Conservation (phyloP, 2,888 invertebrate genomes). For the Leucophenga maculata region DNA sequence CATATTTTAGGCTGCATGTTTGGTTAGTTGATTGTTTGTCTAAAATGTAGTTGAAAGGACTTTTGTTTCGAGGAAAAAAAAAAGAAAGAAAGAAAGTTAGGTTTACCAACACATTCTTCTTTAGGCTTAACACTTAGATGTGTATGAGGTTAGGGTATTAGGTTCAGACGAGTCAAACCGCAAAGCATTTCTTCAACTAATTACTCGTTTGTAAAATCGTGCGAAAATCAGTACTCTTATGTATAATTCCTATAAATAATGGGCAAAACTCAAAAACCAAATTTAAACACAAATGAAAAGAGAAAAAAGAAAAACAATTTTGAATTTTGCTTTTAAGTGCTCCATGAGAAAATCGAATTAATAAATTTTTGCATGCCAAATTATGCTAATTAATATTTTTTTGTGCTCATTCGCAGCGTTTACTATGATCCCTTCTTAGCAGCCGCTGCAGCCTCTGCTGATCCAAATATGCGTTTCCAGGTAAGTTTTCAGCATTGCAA, state of each 20-base stretch:
- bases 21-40: slow-evolving; percentile 8
- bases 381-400: slow-evolving; percentile 19
- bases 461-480: slow-evolving; percentile 93
- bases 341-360: slow-evolving; percentile 33
- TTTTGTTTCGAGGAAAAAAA: slow-evolving; percentile 24
- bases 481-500: slow-evolving; percentile 74
- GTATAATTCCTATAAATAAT: no score
- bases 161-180: no score
- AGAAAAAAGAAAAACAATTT: slow-evolving; percentile 42
- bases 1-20: background rate
- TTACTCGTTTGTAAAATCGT: no score
- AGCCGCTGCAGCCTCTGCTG: slow-evolving; percentile 85
- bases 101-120: no score
- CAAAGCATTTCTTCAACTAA: no score
- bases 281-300: slow-evolving; percentile 20
- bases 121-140: no score
- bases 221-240: no score
- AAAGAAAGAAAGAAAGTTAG: slow-evolving; percentile 11
- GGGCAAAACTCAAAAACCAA: slow-evolving; percentile 1
- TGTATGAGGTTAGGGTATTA: no score
- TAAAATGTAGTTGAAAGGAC: slow-evolving; percentile 8
- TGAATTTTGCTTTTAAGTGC: slow-evolving; percentile 71
- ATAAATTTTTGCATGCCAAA: slow-evolving; percentile 2
- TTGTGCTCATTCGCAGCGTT: slow-evolving; percentile 76
- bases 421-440: slow-evolving; percentile 98